A percentile compares a stretch with the other conserved stretches of the same genome.
Evolutionary conservation across 2,888 invertebrate genomes (phyloP).

Genomic region (Mycalesis mineus): DNA sequence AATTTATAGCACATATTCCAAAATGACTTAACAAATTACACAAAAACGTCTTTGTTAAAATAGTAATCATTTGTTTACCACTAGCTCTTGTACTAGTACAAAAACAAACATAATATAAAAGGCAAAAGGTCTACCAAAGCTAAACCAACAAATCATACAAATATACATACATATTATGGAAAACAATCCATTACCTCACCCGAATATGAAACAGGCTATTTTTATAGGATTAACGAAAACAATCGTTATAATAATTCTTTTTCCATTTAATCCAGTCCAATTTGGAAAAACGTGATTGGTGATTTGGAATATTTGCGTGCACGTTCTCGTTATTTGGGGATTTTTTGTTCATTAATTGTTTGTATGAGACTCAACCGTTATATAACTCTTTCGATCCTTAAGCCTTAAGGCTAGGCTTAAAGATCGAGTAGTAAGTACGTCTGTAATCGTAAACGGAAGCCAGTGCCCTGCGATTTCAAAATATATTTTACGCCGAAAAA

Average conservation of each 20-base stretch:
- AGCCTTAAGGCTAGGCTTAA: no score
- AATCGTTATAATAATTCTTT: neutral
- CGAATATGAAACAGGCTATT: constrained; percentile 32
- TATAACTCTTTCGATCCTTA: no score
- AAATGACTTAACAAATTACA: neutral
- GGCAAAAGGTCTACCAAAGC: constrained; percentile 22
- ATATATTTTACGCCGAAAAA: no score
- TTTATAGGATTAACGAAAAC: constrained; percentile 25
- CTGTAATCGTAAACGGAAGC: no score
- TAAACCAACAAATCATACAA: constrained; percentile 32
- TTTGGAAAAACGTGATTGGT: constrained; percentile 18
- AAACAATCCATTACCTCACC: constrained; percentile 26
- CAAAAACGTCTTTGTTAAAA: no score
- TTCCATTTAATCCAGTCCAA: constrained; percentile 3
- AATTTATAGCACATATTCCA: no score
- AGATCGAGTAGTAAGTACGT: no score
- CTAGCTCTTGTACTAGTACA: neutral
- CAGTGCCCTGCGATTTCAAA: no score
- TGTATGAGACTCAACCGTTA: neutral
- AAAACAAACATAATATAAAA: constrained; percentile 16
- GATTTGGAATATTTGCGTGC: constrained; percentile 5
- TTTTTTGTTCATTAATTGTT: constrained; percentile 4
- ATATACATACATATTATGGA: constrained; percentile 28
- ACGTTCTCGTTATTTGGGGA: constrained; percentile 1
- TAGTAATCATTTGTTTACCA: neutral